Evolutionary conservation across 2,113 vertebrate genomes (phyloP).

Genomic region (Aspiorhynchus laticeps): DNA sequence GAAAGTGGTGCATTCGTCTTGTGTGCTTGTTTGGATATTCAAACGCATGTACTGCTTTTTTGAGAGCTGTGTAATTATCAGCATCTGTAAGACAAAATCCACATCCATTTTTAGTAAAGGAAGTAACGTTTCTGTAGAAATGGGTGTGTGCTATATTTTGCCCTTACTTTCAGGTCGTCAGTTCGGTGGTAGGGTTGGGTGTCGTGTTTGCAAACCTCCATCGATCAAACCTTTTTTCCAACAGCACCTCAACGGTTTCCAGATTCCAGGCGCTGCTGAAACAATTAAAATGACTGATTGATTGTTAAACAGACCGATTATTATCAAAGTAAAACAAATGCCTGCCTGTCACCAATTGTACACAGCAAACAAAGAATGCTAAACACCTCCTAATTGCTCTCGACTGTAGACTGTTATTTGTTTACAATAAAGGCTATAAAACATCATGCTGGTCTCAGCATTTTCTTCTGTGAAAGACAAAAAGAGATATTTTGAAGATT

Average conservation of each 20-base stretch:
- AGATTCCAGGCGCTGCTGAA: slow-evolving; percentile 41
- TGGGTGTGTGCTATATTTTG: background rate
- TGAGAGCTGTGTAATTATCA: slow-evolving; percentile 20
- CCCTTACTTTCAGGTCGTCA: background rate
- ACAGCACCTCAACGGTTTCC: slow-evolving; percentile 46
- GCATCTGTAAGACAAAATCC: slow-evolving; percentile 4
- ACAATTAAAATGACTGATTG: slow-evolving; percentile 65
- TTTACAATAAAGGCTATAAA: slow-evolving; percentile 24
- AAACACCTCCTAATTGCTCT: slow-evolving; percentile 55
- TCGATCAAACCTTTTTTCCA: slow-evolving; percentile 46
- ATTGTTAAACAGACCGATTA: slow-evolving; percentile 59
- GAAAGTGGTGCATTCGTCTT: slow-evolving; percentile 8
- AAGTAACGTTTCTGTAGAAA: background rate
- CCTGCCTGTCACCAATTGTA: slow-evolving; percentile 40
- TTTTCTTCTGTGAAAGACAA: background rate
- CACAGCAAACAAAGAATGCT: slow-evolving; percentile 54
- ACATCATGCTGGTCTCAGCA: slow-evolving; percentile 18
- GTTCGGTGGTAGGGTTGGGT: background rate
- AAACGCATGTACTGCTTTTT: background rate
- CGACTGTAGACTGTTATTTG: slow-evolving; percentile 34
- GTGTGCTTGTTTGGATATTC: slow-evolving; percentile 1
- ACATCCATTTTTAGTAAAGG: background rate
- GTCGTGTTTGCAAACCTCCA: background rate
- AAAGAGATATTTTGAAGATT: background rate
- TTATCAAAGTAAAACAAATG: slow-evolving; percentile 61